Evolutionary conservation across 1,140 invertebrate genomes (phyloP).

Genomic region (Aradophagus sp.): DNA sequence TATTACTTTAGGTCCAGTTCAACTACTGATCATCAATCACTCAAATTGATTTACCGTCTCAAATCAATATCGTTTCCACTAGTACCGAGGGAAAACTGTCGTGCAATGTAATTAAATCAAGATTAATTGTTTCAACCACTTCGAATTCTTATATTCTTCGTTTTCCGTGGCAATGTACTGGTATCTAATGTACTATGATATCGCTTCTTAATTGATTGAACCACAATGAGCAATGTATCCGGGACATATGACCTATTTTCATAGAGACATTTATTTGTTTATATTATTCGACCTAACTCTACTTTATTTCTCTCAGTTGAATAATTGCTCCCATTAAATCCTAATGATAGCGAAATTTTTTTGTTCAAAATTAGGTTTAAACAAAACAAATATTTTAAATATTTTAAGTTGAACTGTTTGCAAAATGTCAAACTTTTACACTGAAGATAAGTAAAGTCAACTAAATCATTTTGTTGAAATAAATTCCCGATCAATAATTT

Average conservation of each 20-base stretch:
- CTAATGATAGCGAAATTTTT: constrained; percentile 9
- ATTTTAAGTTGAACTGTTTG: constrained; percentile 2
- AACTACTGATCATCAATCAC: constrained; percentile 29
- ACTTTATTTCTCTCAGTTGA: constrained; percentile 11
- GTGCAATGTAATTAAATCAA: constrained; percentile 13
- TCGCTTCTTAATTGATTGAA: constrained; percentile 18
- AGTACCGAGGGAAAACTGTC: constrained; percentile 1
- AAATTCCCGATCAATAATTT: constrained; percentile 4
- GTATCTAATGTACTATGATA: constrained; percentile 2
- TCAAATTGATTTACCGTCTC: constrained; percentile 32
- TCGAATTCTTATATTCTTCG: constrained; percentile 4
- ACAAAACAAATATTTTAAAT: no score
- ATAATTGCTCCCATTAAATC: constrained; percentile 21
- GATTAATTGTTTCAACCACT: constrained; percentile 21
- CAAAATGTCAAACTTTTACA: not conserved
- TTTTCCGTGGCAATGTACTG: not conserved
- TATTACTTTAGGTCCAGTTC: constrained; percentile 13
- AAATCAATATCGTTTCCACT: constrained; percentile 19
- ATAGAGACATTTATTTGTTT: constrained; percentile 18
- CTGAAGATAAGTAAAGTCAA: constrained; percentile 3
- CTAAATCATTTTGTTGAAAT: constrained; percentile 1
- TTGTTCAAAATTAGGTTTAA: constrained; percentile 1
- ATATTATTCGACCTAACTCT: constrained; percentile 3
- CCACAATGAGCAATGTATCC: not conserved
- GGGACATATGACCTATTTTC: constrained; percentile 1